A percentile compares a stretch with the other conserved stretches of the same genome.
These are phyloP conservation scores for Tenthredo amoena DNA, from an alignment of 2,888 invertebrate genomes.

Conservation along the genomic window DNA sequence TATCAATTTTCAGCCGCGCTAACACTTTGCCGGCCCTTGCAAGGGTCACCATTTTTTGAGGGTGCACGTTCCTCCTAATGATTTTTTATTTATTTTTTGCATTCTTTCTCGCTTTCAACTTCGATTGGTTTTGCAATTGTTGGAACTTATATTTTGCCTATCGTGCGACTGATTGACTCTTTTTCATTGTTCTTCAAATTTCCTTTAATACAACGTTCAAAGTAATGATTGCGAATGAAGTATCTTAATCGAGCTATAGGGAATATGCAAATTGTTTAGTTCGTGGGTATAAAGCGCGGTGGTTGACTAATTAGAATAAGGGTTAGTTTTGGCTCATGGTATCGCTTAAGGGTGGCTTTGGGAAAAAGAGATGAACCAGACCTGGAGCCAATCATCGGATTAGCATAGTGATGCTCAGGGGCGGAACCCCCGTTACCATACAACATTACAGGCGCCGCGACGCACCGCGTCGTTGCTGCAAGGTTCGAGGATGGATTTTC, in stretches of 20 bases:
- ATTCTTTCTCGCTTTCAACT: no score
- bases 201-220: not conserved
- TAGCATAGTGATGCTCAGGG: slow-evolving; percentile 78
- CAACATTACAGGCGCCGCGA: not conserved
- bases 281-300: slow-evolving; percentile 62
- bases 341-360: slow-evolving; percentile 74
- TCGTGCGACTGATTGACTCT: not conserved
- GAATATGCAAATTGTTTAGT: slow-evolving; percentile 69
- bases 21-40: not conserved
- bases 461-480: not conserved
- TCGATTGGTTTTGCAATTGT: no score
- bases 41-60: not conserved
- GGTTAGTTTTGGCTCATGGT: slow-evolving; percentile 77
- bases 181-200: not conserved
- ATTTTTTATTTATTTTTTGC: no score
- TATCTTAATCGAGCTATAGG: slow-evolving; percentile 66
- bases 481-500: slow-evolving; percentile 16
- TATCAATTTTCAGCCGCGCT: not conserved
- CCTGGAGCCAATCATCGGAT: slow-evolving; percentile 76
- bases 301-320: slow-evolving; percentile 76
- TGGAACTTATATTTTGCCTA: no score
- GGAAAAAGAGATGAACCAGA: slow-evolving; percentile 44
- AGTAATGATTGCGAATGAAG: not conserved
- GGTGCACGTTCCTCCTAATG: no score
- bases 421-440: slow-evolving; percentile 75